Conservation (phyloP, 2,888 invertebrate species). For the Nephrotoma guestfalica region DNA sequence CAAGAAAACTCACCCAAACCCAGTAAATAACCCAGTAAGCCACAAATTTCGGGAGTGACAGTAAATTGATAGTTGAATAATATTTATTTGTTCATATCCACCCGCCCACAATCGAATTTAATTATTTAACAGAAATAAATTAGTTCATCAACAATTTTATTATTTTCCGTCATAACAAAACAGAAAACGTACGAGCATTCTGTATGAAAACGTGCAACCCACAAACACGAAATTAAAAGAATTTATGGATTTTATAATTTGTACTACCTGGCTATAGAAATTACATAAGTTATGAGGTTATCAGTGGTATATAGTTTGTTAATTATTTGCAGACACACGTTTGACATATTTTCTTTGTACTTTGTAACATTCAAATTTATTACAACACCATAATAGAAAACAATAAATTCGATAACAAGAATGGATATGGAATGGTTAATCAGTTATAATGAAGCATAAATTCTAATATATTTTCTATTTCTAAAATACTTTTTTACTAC, state of each 20-base stretch:
- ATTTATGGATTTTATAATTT: neutral
- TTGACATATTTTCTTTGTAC: neutral
- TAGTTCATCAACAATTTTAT: neutral
- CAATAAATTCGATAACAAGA: neutral
- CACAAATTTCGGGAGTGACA: too few relatives aligned
- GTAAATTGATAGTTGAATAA: too few relatives aligned
- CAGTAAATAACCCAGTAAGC: too few relatives aligned
- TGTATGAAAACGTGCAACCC: neutral
- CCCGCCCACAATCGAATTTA: too few relatives aligned
- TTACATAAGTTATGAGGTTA: neutral
- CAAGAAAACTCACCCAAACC: too few relatives aligned
- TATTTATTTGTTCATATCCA: too few relatives aligned
- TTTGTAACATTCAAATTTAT: neutral
- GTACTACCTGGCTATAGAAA: neutral
- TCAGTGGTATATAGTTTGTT: neutral
- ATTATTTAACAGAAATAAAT: neutral
- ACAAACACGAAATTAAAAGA: neutral
- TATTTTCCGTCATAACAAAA: neutral
- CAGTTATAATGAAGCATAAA: neutral
- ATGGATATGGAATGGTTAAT: neutral
- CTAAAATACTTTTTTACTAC: neutral
- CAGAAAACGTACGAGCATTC: neutral
- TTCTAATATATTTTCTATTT: neutral
- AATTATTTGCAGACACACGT: neutral
- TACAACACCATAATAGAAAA: neutral